Conservation (phyloP, 2,797 vertebrate species). For the Pangasius krempfi region DNA sequence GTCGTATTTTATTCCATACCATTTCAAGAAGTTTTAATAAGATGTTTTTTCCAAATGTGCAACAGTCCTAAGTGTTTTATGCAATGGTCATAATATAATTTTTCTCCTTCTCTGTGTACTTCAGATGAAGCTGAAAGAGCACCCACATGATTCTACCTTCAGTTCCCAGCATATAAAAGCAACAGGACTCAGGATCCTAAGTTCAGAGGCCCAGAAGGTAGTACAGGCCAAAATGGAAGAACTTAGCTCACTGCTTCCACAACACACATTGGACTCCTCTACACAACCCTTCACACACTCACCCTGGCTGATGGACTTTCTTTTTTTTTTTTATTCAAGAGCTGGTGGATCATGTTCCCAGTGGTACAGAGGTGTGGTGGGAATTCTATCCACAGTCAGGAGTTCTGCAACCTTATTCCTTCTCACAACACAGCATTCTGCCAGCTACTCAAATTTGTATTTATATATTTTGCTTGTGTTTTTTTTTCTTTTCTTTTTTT, state of each 20-base stretch:
- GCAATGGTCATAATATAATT: neutral
- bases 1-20: too few relatives aligned
- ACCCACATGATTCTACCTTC: conserved; percentile 72
- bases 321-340: neutral
- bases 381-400: conserved; percentile 18
- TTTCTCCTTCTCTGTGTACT: conserved; percentile 22
- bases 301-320: neutral
- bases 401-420: conserved; percentile 35
- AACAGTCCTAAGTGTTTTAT: neutral
- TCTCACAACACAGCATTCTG: conserved; percentile 27
- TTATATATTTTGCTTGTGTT: conserved; percentile 16
- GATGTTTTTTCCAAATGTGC: neutral
- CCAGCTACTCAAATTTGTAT: conserved; percentile 35
- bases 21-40: neutral
- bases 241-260: conserved; percentile 43
- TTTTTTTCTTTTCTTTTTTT: conserved; percentile 15
- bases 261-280: conserved; percentile 32
- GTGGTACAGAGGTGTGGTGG: conserved; percentile 28
- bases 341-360: conserved; percentile 16
- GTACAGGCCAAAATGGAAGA: conserved; percentile 37
- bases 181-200: conserved; percentile 56
- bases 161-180: conserved; percentile 51
- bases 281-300: conserved; percentile 5
- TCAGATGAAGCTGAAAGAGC: conserved; percentile 76
- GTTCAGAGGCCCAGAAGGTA: conserved; percentile 52